A percentile compares a stretch with the other conserved stretches of the same genome.
phyloP scores from a whole-genome alignment of 1,140 invertebrate genomes.

The Drosophila sproati region DNA sequence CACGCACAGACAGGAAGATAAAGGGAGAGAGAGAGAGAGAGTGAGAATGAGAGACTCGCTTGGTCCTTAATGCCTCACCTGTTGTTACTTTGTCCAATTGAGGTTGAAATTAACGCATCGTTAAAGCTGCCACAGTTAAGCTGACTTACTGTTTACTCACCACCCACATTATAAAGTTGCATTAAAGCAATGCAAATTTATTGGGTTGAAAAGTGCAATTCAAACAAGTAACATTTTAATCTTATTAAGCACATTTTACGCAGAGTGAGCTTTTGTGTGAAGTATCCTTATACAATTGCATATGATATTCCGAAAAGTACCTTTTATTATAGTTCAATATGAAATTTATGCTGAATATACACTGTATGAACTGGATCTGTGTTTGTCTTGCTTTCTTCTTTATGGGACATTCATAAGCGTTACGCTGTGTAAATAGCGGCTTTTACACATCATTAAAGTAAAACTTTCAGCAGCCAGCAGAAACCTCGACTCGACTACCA shows the following conservation, averaged over 20 bases:
- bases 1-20: not conserved
- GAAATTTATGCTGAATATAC: too few species aligned
- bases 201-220: not conserved
- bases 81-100: conserved; percentile 46
- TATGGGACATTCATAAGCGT: not conserved
- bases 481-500: not conserved
- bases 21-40: not conserved
- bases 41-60: not conserved
- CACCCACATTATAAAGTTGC: conserved; percentile 22
- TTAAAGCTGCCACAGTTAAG: conserved; percentile 37
- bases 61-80: conserved; percentile 32
- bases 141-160: conserved; percentile 31
- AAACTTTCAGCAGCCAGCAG: not conserved
- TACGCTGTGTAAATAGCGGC: not conserved
- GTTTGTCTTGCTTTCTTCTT: not conserved
- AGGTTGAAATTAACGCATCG: conserved; percentile 44
- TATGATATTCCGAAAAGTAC: too few species aligned
- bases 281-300: not conserved
- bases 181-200: not conserved
- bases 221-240: not conserved
- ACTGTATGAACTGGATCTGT: too few species aligned
- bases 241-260: too few species aligned
- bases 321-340: too few species aligned
- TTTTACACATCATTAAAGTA: conserved; percentile 5
- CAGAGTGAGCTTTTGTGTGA: not conserved